Evolutionary conservation across 1,140 invertebrate genomes (phyloP), one percentile per base, ranked within the genome.

Genomic region (Pristionchus pacificus): DNA sequence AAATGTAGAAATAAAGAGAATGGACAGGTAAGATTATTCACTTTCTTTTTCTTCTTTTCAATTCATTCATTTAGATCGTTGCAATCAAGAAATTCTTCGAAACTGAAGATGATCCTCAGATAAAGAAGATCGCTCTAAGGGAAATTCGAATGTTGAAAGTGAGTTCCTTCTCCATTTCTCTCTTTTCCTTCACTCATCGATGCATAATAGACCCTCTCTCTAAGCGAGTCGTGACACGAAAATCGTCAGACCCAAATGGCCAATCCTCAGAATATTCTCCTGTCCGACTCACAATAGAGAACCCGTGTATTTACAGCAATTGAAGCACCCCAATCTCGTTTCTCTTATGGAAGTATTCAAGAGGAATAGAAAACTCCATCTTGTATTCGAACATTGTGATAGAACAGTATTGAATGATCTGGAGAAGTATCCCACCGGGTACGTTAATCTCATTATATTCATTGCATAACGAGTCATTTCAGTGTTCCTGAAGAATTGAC

Each of bases 1-100:
- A 97, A 98, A 85, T 98, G 96, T 85, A 90, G 93, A 60, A 95
- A 97, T 86, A 88, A 92, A 77, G 95, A 98, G 79, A 97, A 92
- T 1, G 93, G 93, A 3, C 91, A 94, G 79, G 71, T 77, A 30
- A 25, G 61, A 15, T 28, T 28, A 32, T 28, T 60, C 25, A 60
- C 25, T 60, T 60, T 60, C n/a, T 60, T 60, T 60, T 60, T 60
- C 3, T 49, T 49, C 6, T 49, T 49, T 19, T 10, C 38, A 49
- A 49, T 49, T 49, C n/a, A 66, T 28, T 64, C n/a, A 24, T 68
- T 67, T 58, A 69, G 80, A 87, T 97, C 59, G 96, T 99, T 15
- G 96, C 96, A 14, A 96, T 98, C 27, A 99, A 99, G 86, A 95
- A 97, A 84, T 98, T 98, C 85, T 91, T 97, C 13, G 95, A 99